Conservation (phyloP, 1,140 invertebrate species). For the Phthorimaea operculella region DNA sequence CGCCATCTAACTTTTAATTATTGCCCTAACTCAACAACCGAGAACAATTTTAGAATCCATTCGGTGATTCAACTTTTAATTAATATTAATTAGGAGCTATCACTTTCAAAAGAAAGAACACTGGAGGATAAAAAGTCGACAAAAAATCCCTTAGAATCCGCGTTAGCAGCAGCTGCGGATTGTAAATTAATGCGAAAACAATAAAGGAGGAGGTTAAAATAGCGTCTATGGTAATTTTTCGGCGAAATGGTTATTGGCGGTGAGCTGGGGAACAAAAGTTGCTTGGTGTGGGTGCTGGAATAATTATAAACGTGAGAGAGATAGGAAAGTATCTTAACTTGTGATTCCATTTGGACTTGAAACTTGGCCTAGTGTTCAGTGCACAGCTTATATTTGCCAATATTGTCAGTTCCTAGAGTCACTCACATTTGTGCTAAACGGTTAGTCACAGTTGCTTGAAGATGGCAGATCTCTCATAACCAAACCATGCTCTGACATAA, state of each 20-base stretch:
- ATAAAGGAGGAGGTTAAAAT: constrained; percentile 57
- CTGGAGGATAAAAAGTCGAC: constrained; percentile 41
- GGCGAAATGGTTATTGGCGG: constrained; percentile 56
- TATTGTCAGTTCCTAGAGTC: too few species aligned
- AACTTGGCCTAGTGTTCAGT: too few species aligned
- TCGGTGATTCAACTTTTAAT: constrained; percentile 68
- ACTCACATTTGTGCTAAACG: too few species aligned
- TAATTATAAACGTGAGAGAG: constrained; percentile 55
- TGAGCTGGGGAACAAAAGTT: constrained; percentile 37
- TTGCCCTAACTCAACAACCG: constrained; percentile 54
- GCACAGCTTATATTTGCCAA: too few species aligned
- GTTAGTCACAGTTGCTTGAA: too few species aligned
- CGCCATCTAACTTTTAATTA: constrained; percentile 55
- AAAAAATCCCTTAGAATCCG: constrained; percentile 64
- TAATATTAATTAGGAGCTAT: constrained; percentile 66
- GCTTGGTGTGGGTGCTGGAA: constrained; percentile 31
- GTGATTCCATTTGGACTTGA: too few species aligned
- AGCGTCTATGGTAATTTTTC: constrained; percentile 47
- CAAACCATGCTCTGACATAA: too few species aligned
- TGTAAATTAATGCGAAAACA: constrained; percentile 65
- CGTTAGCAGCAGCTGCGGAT: constrained; percentile 57
- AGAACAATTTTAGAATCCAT: constrained; percentile 60
- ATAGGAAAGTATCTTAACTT: constrained; percentile 52
- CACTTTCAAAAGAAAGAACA: constrained; percentile 63
- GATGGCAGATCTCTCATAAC: too few species aligned